A percentile compares a stretch with the other conserved stretches of the same genome.
Evolutionary conservation across 2,888 invertebrate genomes (phyloP).

Genomic region (Drosophila tripunctata): DNA sequence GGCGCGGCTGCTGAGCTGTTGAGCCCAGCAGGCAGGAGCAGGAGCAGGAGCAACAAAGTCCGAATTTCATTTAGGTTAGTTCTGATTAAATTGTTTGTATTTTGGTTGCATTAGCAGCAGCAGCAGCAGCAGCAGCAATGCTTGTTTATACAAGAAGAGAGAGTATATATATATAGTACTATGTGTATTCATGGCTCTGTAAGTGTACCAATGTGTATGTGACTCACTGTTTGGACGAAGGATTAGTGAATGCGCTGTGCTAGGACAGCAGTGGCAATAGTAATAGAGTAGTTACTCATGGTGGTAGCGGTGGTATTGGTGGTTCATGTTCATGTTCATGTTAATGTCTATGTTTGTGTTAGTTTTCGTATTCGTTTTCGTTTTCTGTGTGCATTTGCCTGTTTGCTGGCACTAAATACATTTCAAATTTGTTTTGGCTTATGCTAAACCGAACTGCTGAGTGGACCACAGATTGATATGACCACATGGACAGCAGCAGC

Average conservation of each 20-base stretch:
- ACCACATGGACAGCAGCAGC: constrained; percentile 39
- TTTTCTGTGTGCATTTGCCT: constrained; percentile 27
- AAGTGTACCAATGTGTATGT: constrained; percentile 11
- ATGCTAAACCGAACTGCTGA: constrained; percentile 54
- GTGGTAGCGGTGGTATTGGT: too few species aligned
- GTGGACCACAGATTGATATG: constrained; percentile 66
- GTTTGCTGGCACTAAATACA: constrained; percentile 74
- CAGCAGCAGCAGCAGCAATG: constrained; percentile 63
- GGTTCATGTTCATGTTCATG: background rate
- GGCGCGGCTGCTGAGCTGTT: constrained; percentile 38
- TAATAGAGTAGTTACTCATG: constrained; percentile 19
- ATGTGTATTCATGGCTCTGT: constrained; percentile 8
- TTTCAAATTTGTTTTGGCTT: constrained; percentile 78
- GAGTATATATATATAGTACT: constrained; percentile 26
- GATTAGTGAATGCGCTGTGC: constrained; percentile 62
- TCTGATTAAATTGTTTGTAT: constrained; percentile 79
- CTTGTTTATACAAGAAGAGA: constrained; percentile 30
- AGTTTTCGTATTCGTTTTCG: constrained; percentile 2
- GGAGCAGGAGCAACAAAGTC: constrained; percentile 30
- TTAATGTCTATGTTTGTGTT: background rate
- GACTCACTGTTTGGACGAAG: constrained; percentile 48
- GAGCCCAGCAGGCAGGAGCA: constrained; percentile 18
- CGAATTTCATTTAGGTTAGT: constrained; percentile 78
- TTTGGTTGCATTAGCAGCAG: constrained; percentile 73
- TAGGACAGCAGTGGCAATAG: constrained; percentile 7